A percentile compares a stretch with the other conserved stretches of the same genome.
These are phyloP conservation scores for Caligus rogercresseyi DNA, from an alignment of 1,140 invertebrate genomes.

Conservation along the genomic window DNA sequence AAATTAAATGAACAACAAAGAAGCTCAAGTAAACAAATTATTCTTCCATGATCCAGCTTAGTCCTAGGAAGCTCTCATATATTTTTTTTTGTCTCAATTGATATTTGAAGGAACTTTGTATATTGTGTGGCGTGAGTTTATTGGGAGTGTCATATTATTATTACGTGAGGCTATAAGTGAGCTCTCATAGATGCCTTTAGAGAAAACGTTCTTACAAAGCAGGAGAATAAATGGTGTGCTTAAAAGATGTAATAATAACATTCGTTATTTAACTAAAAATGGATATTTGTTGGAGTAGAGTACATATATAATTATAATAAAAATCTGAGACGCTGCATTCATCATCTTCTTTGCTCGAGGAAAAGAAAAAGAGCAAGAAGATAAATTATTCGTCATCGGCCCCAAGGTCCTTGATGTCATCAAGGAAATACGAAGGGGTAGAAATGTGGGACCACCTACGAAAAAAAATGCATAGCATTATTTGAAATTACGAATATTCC, in stretches of 20 bases:
- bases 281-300: background rate
- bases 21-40: no score
- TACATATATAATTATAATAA: background rate
- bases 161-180: no score
- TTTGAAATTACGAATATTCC: no score
- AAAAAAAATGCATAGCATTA: background rate
- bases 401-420: constrained; percentile 11
- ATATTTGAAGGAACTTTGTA: no score
- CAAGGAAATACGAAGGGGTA: constrained; percentile 4
- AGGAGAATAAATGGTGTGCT: background rate
- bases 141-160: no score
- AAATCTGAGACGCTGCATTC: no score
- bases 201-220: background rate
- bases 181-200: no score
- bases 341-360: background rate
- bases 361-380: background rate
- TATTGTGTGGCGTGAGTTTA: no score
- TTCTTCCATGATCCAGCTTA: no score
- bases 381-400: background rate
- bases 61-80: no score
- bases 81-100: no score
- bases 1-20: no score
- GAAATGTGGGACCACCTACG: constrained; percentile 18
- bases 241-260: background rate
- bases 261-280: background rate